phyloP scores from a whole-genome alignment of 2,888 invertebrate species.

The Agrenia bidenticulata region DNA sequence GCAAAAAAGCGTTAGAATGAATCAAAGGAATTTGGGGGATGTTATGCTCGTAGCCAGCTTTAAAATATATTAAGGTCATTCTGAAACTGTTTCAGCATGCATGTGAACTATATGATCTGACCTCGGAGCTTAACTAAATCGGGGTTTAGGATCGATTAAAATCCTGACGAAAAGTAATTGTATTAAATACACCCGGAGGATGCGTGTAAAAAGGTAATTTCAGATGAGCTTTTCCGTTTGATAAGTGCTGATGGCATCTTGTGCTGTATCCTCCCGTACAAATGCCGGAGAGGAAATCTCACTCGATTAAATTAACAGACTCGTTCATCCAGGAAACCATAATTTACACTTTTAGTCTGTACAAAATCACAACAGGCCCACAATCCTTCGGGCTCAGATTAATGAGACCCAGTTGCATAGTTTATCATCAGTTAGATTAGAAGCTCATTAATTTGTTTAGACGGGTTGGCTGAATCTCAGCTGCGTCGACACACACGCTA shows the following conservation, averaged over 20 bases:
- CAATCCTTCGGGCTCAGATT: no score
- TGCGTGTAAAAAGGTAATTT: conserved; percentile 9
- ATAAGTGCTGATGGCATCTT: conserved; percentile 1
- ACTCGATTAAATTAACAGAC: conserved; percentile 3
- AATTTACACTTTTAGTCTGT: not conserved
- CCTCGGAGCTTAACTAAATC: not conserved
- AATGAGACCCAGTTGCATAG: no score
- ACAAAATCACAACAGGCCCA: no score
- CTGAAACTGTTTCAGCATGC: no score
- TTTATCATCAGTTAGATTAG: no score
- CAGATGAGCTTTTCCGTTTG: not conserved
- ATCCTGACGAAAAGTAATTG: not conserved
- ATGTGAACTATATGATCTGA: not conserved
- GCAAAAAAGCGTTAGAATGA: not conserved
- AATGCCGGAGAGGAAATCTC: not conserved
- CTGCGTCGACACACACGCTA: no score
- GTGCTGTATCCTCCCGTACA: not conserved
- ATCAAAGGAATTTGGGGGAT: no score
- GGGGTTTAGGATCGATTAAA: not conserved
- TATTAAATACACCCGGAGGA: not conserved
- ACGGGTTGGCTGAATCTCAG: no score
- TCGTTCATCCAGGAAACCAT: conserved; percentile 1
- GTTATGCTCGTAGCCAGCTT: no score
- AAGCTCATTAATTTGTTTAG: no score
- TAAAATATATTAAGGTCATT: no score